Percentiles rank a stretch among this genome's conserved stretches.
These are phyloP conservation scores for Microcebus lehilahytsara DNA, from an alignment of 2,113 vertebrate species.

Conservation along the genomic window DNA sequence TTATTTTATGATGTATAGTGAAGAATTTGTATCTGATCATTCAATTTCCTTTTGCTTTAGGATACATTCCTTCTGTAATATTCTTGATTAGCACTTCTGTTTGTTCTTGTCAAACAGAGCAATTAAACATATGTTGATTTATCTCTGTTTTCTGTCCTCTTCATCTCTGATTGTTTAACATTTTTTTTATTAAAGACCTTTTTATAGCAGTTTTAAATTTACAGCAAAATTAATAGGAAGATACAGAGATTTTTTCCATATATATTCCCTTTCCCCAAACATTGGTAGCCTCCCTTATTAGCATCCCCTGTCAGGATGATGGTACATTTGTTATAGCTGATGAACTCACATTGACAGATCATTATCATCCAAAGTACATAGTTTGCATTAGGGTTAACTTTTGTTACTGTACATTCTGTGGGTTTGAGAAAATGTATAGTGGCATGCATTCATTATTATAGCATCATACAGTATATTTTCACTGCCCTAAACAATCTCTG, in stretches of 20 bases:
- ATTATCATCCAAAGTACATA: not conserved
- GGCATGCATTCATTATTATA: no score
- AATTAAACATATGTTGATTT: not conserved
- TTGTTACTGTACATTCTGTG: not conserved
- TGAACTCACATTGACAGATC: not conserved
- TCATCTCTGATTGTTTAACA: not conserved
- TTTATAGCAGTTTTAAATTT: not conserved
- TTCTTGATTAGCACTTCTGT: not conserved
- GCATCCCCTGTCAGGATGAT: rapidly evolving
- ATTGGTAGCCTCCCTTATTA: not conserved
- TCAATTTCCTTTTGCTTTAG: not conserved
- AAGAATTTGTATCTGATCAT: not conserved
- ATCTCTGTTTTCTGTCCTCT: not conserved
- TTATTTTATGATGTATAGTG: not conserved
- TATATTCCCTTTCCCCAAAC: no score
- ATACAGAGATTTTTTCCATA: not conserved
- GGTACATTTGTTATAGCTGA: not conserved
- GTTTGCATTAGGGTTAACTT: not conserved
- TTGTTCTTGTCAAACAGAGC: not conserved
- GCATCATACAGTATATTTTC: not conserved
- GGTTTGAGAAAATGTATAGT: not conserved
- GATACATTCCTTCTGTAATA: not conserved
- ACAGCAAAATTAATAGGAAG: not conserved
- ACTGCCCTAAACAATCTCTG: not conserved
- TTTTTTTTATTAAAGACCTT: not conserved